phyloP scores from a whole-genome alignment of 2,888 invertebrate species.

The Lathronympha strigana region DNA sequence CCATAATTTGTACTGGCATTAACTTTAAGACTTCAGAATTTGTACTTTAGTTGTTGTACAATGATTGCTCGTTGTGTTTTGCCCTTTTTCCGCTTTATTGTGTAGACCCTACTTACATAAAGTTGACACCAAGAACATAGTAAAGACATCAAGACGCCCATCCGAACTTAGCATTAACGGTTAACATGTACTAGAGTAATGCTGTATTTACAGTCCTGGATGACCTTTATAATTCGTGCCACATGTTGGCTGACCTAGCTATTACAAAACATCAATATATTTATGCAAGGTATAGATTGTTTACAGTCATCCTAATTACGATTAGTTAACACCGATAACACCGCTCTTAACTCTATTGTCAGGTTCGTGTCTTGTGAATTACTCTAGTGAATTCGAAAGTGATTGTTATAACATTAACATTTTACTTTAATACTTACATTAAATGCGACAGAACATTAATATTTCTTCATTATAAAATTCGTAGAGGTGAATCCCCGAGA shows the following conservation, averaged over 20 bases:
- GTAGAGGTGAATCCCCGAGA: slow-evolving; percentile 61
- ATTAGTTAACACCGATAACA: slow-evolving; percentile 23
- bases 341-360: slow-evolving; percentile 24
- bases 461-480: slow-evolving; percentile 72
- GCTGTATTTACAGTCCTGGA: slow-evolving; percentile 70
- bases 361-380: slow-evolving; percentile 39
- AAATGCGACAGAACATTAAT: slow-evolving; percentile 65
- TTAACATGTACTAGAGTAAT: slow-evolving; percentile 49
- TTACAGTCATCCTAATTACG: slow-evolving; percentile 6
- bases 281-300: slow-evolving; percentile 16
- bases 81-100: slow-evolving; percentile 51
- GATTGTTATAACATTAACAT: slow-evolving; percentile 61
- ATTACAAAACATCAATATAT: slow-evolving; percentile 23
- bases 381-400: slow-evolving; percentile 65
- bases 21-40: slow-evolving; percentile 80
- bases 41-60: slow-evolving; percentile 79
- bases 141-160: slow-evolving; percentile 71
- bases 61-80: slow-evolving; percentile 74
- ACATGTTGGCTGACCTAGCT: slow-evolving; percentile 17
- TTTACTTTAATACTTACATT: slow-evolving; percentile 64
- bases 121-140: slow-evolving; percentile 74
- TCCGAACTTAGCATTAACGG: slow-evolving; percentile 60
- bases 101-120: slow-evolving; percentile 64
- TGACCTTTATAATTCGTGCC: slow-evolving; percentile 47
- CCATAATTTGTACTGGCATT: slow-evolving; percentile 82